Evolutionary conservation across 30 jellyfish, hydroid and myxozoan species (phyloP).

Genomic region (Aurelia sp.): DNA sequence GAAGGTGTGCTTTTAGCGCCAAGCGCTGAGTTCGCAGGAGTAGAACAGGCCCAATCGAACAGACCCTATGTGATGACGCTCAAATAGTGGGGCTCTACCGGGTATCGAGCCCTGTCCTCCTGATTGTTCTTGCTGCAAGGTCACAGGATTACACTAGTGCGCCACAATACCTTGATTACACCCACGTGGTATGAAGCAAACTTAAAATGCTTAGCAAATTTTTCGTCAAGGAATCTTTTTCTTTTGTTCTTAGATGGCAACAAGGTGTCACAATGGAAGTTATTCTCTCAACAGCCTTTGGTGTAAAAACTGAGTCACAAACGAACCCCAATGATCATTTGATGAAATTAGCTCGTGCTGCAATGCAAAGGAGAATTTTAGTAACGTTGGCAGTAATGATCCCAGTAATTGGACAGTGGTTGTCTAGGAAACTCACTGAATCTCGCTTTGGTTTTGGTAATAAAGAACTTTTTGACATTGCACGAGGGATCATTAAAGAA

Average conservation of each 20-base stretch:
- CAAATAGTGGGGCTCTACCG: too few species aligned
- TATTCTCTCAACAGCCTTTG: conserved; percentile 61
- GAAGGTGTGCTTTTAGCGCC: too few species aligned
- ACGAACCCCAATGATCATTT: conserved; percentile 64
- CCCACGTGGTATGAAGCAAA: too few species aligned
- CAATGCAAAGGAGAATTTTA: conserved; percentile 11
- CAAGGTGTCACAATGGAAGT: conserved; percentile 54
- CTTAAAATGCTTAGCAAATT: too few species aligned
- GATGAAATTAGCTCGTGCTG: conserved; percentile 25
- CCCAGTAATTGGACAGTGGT: conserved; percentile 44
- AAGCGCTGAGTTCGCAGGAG: too few species aligned
- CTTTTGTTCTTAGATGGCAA: conserved; percentile 28
- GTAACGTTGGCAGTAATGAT: conserved; percentile 8
- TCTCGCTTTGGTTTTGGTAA: conserved; percentile 34
- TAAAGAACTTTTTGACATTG: conserved; percentile 20
- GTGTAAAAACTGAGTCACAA: conserved; percentile 52
- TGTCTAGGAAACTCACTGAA: background rate
- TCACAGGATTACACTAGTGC: too few species aligned
- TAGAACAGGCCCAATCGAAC: too few species aligned
- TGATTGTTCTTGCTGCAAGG: too few species aligned
- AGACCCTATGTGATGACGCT: too few species aligned
- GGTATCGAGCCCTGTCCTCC: too few species aligned
- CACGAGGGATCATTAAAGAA: conserved; percentile 33
- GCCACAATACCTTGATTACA: too few species aligned
- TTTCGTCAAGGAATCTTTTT: background rate